Evolutionary conservation across 1,140 invertebrate species (phyloP).

Genomic region (Branchinecta lynchi): DNA sequence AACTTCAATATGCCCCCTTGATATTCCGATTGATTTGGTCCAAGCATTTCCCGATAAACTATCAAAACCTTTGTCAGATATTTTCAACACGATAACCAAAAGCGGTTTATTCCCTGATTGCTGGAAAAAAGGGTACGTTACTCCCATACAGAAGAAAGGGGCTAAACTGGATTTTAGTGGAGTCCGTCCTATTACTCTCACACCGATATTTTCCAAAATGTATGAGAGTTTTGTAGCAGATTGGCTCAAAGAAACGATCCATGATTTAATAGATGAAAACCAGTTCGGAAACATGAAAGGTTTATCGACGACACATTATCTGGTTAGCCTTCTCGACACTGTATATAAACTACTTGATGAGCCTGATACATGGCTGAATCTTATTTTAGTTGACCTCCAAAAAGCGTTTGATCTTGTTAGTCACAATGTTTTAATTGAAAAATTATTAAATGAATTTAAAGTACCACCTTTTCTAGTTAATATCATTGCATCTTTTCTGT

Average conservation of each 20-base stretch:
- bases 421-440: constrained; percentile 6
- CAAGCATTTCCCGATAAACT: constrained; percentile 1
- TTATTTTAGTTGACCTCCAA: neutral
- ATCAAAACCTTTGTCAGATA: neutral
- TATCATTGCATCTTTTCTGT: constrained; percentile 10
- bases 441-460: neutral
- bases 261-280: neutral
- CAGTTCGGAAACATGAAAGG: constrained; percentile 9
- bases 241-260: constrained; percentile 3
- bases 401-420: constrained; percentile 7
- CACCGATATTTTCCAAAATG: constrained; percentile 1
- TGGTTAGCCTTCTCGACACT: constrained; percentile 3
- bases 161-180: neutral
- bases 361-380: neutral
- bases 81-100: constrained; percentile 2
- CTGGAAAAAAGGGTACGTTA: constrained; percentile 8
- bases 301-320: constrained; percentile 10
- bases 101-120: neutral
- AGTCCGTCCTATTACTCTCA: neutral
- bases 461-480: neutral
- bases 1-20: constrained; percentile 3
- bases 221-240: constrained; percentile 2
- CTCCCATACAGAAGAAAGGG: constrained; percentile 10
- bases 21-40: neutral
- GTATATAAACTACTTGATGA: constrained; percentile 8